Evolutionary conservation across 2,797 vertebrate genomes (phyloP).

Genomic region (Phalloptychus januarius): DNA sequence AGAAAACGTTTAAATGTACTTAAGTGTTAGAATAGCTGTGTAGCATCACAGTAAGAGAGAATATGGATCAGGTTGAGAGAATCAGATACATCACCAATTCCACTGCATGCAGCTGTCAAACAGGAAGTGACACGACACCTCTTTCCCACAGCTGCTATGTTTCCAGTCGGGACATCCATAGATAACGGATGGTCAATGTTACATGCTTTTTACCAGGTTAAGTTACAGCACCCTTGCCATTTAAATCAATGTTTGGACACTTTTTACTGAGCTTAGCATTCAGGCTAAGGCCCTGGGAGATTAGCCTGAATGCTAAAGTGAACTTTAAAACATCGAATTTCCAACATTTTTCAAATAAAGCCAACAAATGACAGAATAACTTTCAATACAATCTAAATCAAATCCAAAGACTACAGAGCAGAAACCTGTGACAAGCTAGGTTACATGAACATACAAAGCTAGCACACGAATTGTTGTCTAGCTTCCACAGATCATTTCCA

Average conservation of each 20-base stretch:
- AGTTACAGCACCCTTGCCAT: too few relatives aligned
- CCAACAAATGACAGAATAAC: background rate
- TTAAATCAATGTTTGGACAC: too few relatives aligned
- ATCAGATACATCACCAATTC: too few relatives aligned
- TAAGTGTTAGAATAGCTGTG: background rate
- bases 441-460: background rate
- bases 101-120: too few relatives aligned
- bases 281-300: background rate
- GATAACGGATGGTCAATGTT: too few relatives aligned
- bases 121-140: too few relatives aligned
- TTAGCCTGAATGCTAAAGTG: background rate
- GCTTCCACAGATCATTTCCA: background rate
- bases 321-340: background rate
- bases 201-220: too few relatives aligned
- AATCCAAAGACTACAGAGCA: background rate
- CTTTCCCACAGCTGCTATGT: too few relatives aligned
- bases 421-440: background rate
- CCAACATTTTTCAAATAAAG: background rate
- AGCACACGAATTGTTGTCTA: background rate
- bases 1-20: background rate
- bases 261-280: too few relatives aligned
- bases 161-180: too few relatives aligned
- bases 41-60: too few relatives aligned
- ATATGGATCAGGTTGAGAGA: too few relatives aligned
- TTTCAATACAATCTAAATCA: background rate